Percentiles rank a stretch among this genome's conserved stretches.
Conservation (phyloP, 1,140 invertebrate genomes). For the Drosophila insularis region DNA sequence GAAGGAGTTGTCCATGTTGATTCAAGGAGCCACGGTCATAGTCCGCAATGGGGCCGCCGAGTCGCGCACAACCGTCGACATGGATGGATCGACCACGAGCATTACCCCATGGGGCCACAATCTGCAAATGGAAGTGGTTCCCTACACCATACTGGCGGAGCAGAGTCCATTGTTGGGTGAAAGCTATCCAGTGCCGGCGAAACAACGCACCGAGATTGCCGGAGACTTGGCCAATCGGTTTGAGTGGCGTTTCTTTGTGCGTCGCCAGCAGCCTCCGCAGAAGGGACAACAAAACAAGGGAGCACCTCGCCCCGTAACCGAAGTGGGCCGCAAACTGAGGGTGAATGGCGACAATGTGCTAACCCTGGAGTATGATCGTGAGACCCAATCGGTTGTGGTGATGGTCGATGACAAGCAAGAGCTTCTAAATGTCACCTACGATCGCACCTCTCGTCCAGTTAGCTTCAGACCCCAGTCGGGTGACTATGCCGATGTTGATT, state of each 20-base stretch:
- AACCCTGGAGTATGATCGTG: constrained; percentile 95
- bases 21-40: constrained; percentile 92
- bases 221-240: constrained; percentile 95
- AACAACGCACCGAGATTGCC: constrained; percentile 93
- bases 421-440: constrained; percentile 95
- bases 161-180: constrained; percentile 92
- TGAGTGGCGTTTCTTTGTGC: constrained; percentile 96
- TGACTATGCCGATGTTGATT: constrained; percentile 92
- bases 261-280: constrained; percentile 84
- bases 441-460: constrained; percentile 93
- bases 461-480: constrained; percentile 94
- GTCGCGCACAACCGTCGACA: constrained; percentile 89
- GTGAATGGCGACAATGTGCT: constrained; percentile 96
- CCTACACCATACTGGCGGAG: constrained; percentile 92
- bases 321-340: constrained; percentile 91
- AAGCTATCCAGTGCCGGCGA: constrained; percentile 94
- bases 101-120: constrained; percentile 92
- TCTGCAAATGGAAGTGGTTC: constrained; percentile 92
- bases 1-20: constrained; percentile 91
- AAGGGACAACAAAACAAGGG: constrained; percentile 85
- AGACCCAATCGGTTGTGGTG: constrained; percentile 93
- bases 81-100: constrained; percentile 91
- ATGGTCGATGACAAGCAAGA: constrained; percentile 95
- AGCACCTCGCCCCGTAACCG: constrained; percentile 86
- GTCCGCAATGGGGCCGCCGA: constrained; percentile 91